phyloP scores from a whole-genome alignment of 2,113 vertebrate species.

The Toxostoma redivivum region DNA sequence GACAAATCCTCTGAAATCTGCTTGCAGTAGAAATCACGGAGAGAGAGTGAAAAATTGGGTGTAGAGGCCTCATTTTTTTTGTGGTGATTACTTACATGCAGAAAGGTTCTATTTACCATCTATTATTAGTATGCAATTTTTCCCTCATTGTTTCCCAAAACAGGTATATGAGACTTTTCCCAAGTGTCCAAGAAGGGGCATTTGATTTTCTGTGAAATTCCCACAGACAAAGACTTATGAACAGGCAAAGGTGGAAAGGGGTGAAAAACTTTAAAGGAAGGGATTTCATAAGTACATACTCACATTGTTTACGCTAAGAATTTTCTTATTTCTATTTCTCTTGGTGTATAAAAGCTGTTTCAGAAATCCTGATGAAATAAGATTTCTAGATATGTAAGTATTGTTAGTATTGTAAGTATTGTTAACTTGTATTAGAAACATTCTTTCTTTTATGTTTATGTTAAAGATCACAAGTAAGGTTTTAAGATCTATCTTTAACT shows the following conservation, averaged over 20 bases:
- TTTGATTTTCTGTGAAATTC: background rate
- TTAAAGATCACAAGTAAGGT: background rate
- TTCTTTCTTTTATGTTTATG: background rate
- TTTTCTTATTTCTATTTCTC: background rate
- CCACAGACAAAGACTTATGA: background rate
- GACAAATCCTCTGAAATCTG: background rate
- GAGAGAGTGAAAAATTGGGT: accelerated
- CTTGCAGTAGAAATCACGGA: background rate
- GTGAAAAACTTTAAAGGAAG: background rate
- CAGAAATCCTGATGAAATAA: background rate
- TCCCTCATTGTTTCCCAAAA: background rate
- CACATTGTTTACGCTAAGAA: background rate
- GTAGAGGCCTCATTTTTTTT: background rate
- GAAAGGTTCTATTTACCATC: background rate
- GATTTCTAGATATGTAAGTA: background rate
- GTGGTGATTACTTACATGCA: background rate
- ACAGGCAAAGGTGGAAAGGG: background rate
- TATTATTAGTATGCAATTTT: background rate
- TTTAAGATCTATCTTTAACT: background rate
- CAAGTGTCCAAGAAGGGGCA: background rate
- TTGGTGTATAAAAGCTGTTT: background rate
- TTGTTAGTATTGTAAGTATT: background rate
- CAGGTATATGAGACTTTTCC: background rate
- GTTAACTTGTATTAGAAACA: background rate
- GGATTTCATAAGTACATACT: background rate